phyloP scores from a whole-genome alignment of 2,797 vertebrate species.

The Cichlasoma orientale region DNA sequence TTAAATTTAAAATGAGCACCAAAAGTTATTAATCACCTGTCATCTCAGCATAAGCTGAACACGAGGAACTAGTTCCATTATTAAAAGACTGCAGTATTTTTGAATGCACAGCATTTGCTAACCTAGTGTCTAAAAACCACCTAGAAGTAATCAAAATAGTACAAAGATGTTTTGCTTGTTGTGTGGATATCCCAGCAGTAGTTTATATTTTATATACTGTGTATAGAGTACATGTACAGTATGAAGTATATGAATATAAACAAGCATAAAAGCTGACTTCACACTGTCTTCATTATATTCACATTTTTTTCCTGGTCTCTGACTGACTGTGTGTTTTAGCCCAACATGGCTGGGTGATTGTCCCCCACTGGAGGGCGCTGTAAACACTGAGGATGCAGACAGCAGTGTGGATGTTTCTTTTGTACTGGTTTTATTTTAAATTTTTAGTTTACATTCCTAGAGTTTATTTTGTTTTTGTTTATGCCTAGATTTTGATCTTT shows the following conservation, averaged over 20 bases:
- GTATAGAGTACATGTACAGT: background rate
- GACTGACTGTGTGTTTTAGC: background rate
- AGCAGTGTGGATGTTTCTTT: background rate
- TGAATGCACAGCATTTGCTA: background rate
- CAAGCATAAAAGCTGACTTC: background rate
- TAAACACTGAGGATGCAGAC: background rate
- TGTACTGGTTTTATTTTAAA: background rate
- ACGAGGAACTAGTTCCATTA: background rate
- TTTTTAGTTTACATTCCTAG: background rate
- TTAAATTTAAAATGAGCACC: constrained; percentile 20
- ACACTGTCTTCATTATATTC: background rate
- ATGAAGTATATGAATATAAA: background rate
- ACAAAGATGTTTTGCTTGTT: background rate
- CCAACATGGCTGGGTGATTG: background rate
- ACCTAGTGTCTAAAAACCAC: constrained; percentile 2
- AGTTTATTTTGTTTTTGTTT: background rate
- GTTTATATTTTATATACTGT: background rate
- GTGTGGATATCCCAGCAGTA: background rate
- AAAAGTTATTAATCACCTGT: constrained; percentile 17
- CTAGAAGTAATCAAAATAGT: constrained; percentile 8
- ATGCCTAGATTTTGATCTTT: background rate
- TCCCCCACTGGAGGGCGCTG: background rate
- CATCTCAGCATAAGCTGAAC: background rate
- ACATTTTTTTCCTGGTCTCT: background rate
- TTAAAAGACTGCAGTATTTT: background rate